Base-by-base conservation (phyloP, 2,888 invertebrate genomes). In the Steromphala cineraria region DNA sequence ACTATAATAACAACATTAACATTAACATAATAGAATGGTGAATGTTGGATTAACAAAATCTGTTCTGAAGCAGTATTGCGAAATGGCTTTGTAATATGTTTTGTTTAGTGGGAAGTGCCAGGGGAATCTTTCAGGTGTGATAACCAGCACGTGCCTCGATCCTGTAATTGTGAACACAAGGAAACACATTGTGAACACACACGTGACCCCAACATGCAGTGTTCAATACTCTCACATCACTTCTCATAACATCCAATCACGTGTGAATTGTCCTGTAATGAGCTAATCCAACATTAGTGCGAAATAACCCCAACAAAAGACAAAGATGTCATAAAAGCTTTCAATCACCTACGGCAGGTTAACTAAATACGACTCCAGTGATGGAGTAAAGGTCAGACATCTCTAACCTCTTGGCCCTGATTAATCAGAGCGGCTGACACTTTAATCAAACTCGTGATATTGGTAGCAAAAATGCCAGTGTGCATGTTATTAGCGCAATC, bases 381-480 rank as follows among this genome's bases (percentile, higher is more conserved):
- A n/a, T 36, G n/a, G 71, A 36, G n/a, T 36, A 17, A n/a, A 71
- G 36, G 71, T 71, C 10, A 19, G 17, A 19, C 36, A 36, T 40
- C 40, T 40, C 40, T 71, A 36, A n/a, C 71, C 71, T 19, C 17
- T 28, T 31, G 31, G n/a, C 71, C n/a, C 4, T 19, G 31, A 71
- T 71, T 71, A 71, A 71, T 31, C 71, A 40, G 71, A 19, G 17
- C 15, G n/a, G 36, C n/a, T 71, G 71, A 71, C 71, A 71, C 71
- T 71, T 71, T 71, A 36, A 71, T 71, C 71, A 31, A 40, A 71
- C 28, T 71, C 71, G 31, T 36, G 71, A 71, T 71, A 71, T 71
- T 71, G 71, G 71, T 36, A 71, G 71, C 31, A 40, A 71, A 71
- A 71, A 19, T 36, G 28, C 24, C 71, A 71, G 40, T 36, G 17